Evolutionary conservation across 2,888 invertebrate genomes (phyloP).

Genomic region (Cantharis lateralis): DNA sequence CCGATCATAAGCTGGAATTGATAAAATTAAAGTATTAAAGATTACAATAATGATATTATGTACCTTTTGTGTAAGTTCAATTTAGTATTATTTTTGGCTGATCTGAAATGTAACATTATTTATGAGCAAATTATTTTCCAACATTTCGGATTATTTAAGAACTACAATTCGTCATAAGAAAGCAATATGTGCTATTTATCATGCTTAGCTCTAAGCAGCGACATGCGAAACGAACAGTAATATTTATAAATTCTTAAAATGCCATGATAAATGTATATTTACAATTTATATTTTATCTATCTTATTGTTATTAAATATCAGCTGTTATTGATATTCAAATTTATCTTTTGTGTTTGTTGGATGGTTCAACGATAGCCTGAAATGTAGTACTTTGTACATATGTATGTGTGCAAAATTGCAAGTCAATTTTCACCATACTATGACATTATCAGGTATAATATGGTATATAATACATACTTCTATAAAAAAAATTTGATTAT

Average conservation of each 20-base stretch:
- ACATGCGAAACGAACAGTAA: slow-evolving; percentile 6
- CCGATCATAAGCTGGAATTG: neutral
- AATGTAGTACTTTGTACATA: too few relatives aligned
- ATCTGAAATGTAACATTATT: neutral
- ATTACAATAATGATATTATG: too few relatives aligned
- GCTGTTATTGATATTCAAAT: neutral
- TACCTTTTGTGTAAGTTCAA: too few relatives aligned
- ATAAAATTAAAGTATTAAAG: neutral
- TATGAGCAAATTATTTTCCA: neutral
- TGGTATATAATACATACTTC: too few relatives aligned
- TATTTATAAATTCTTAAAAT: neutral
- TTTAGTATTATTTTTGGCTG: neutral
- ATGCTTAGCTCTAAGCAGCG: neutral
- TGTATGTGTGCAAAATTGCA: too few relatives aligned
- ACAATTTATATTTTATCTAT: neutral
- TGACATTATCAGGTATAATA: too few relatives aligned
- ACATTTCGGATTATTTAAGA: neutral
- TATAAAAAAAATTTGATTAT: too few relatives aligned
- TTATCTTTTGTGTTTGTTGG: neutral
- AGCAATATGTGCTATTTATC: neutral
- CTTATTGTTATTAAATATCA: neutral
- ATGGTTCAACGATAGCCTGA: too few relatives aligned
- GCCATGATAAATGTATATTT: neutral
- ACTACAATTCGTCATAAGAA: neutral
- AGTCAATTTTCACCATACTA: too few relatives aligned